Evolutionary conservation across 2,888 invertebrate species (phyloP).

Genomic region (Fabriciana adippe): DNA sequence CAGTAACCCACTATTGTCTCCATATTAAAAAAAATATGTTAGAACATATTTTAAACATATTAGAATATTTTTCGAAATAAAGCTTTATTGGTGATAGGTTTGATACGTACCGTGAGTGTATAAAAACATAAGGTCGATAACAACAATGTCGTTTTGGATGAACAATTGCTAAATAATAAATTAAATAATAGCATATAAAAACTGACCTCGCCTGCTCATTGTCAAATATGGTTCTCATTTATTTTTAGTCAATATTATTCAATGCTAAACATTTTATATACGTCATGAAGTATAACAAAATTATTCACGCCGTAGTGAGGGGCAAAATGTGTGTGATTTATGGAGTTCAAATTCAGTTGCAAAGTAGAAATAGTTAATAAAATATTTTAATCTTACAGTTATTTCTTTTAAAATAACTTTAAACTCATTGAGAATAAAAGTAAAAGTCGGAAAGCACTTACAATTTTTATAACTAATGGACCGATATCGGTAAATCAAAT

Average conservation of each 20-base stretch:
- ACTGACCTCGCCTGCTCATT: constrained; percentile 68
- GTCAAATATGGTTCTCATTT: constrained; percentile 49
- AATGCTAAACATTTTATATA: constrained; percentile 39
- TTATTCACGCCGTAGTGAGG: not conserved
- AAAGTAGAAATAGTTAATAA: not conserved
- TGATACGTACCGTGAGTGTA: constrained; percentile 22
- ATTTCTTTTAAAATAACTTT: not conserved
- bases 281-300: constrained; percentile 13
- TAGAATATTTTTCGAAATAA: not conserved
- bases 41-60: too few species aligned
- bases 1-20: not conserved
- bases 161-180: constrained; percentile 62
- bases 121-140: constrained; percentile 64
- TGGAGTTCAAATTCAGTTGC: not conserved
- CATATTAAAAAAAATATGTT: not conserved
- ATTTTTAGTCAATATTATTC: constrained; percentile 40
- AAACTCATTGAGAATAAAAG: constrained; percentile 3
- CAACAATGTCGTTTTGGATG: constrained; percentile 74
- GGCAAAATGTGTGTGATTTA: not conserved
- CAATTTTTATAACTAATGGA: constrained; percentile 33
- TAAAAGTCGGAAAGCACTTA: constrained; percentile 17
- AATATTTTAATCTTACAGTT: not conserved
- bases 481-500: constrained; percentile 55
- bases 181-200: constrained; percentile 64
- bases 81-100: not conserved